These are phyloP conservation scores for Isoperla grammatica DNA, from an alignment of 2,888 invertebrate genomes.

Conservation along the genomic window DNA sequence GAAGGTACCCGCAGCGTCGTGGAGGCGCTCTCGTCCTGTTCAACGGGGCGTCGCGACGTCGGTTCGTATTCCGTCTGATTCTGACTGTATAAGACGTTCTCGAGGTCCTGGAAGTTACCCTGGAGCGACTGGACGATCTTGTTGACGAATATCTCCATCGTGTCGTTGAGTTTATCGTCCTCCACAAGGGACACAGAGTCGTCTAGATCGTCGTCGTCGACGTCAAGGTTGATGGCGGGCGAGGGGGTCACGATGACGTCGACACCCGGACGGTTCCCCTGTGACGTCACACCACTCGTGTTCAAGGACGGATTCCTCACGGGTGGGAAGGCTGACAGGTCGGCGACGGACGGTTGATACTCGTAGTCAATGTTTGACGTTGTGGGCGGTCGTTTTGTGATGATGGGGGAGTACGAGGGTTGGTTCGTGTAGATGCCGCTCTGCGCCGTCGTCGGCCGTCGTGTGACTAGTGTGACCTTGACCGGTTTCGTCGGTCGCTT, in stretches of 20 bases:
- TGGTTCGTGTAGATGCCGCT: slow-evolving; percentile 35
- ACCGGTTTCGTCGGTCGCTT: slow-evolving; percentile 25
- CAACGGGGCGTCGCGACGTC: slow-evolving; percentile 24
- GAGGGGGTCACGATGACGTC: slow-evolving; percentile 24
- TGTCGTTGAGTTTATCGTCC: slow-evolving; percentile 68
- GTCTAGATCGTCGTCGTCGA: slow-evolving; percentile 48
- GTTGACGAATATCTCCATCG: slow-evolving; percentile 75
- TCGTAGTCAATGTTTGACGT: neutral
- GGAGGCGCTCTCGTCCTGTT: slow-evolving; percentile 30
- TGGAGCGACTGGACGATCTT: slow-evolving; percentile 79
- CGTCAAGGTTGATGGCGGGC: slow-evolving; percentile 43
- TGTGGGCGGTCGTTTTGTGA: slow-evolving; percentile 28
- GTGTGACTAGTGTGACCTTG: slow-evolving; percentile 23
- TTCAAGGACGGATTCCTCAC: slow-evolving; percentile 79
- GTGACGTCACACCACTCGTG: slow-evolving; percentile 54
- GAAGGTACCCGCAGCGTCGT: slow-evolving; percentile 25
- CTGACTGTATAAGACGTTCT: slow-evolving; percentile 63
- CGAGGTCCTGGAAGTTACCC: slow-evolving; percentile 73
- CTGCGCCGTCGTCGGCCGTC: slow-evolving; percentile 23
- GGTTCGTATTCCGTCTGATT: slow-evolving; percentile 35
- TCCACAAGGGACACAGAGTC: slow-evolving; percentile 69
- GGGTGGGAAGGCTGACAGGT: slow-evolving; percentile 75
- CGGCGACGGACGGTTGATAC: slow-evolving; percentile 43
- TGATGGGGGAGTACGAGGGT: slow-evolving; percentile 24
- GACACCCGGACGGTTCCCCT: slow-evolving; percentile 40